Conservation (phyloP, 2,797 vertebrate species). For the Semotilus atromaculatus region DNA sequence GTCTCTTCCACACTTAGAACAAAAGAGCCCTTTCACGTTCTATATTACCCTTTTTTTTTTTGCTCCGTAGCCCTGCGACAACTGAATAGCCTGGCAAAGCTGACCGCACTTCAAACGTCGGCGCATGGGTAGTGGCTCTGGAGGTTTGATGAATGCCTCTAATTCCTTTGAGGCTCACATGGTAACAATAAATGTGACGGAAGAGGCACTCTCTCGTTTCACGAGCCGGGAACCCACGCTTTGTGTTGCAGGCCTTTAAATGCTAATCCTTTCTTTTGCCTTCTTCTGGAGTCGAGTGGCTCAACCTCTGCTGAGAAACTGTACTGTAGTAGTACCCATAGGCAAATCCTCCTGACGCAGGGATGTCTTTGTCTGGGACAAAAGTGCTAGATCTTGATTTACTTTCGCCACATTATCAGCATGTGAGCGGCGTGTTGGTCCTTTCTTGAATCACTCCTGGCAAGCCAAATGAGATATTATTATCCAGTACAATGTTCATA, state of each 20-base stretch:
- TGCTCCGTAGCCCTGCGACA: conserved; percentile 11
- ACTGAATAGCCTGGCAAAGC: conserved; percentile 49
- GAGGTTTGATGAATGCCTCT: conserved; percentile 59
- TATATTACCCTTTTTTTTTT: conserved; percentile 40
- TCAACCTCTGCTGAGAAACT: conserved; percentile 29
- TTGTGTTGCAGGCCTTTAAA: conserved; percentile 41
- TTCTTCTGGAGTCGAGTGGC: conserved; percentile 36
- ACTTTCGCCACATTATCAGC: not conserved
- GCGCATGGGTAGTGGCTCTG: conserved; percentile 42
- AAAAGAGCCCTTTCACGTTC: conserved; percentile 52
- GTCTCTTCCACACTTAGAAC: conserved; percentile 39
- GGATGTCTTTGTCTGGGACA: conserved; percentile 31
- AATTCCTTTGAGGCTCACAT: conserved; percentile 52
- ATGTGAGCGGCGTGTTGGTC: not conserved
- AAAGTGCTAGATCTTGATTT: conserved; percentile 22
- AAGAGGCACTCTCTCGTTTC: conserved; percentile 47
- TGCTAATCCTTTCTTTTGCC: conserved; percentile 40
- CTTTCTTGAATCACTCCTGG: not conserved
- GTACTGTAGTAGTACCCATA: conserved; percentile 29
- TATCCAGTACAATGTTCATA: not conserved
- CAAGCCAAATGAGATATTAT: not conserved
- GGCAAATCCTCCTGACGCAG: conserved; percentile 15
- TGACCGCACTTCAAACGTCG: conserved; percentile 58
- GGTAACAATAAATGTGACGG: conserved; percentile 51
- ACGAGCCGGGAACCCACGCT: conserved; percentile 12